A percentile compares a stretch with the other conserved stretches of the same genome.
phyloP scores from a whole-genome alignment of 1,140 invertebrate species.

The Branchinecta lindahli region DNA sequence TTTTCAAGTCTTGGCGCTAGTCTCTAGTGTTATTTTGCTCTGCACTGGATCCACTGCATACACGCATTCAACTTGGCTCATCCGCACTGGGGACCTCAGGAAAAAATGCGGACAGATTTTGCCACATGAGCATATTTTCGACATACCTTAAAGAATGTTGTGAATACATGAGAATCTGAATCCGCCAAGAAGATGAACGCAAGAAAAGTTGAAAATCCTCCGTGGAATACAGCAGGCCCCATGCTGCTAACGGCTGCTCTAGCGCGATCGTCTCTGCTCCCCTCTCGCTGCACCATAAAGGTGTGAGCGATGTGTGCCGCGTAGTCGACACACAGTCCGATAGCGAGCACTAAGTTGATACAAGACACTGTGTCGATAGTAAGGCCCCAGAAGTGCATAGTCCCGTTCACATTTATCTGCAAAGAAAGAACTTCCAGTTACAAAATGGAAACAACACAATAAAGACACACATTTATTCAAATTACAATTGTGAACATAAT shows the following conservation, averaged over 20 bases:
- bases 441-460: conserved; percentile 5
- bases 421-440: conserved; percentile 15
- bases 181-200: conserved; percentile 52
- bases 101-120: too few species aligned
- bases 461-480: conserved; percentile 13
- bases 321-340: conserved; percentile 75
- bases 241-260: conserved; percentile 53
- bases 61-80: too few species aligned
- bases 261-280: conserved; percentile 40
- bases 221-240: conserved; percentile 60
- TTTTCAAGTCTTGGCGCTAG: too few species aligned
- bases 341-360: conserved; percentile 63
- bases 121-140: too few species aligned
- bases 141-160: conserved; percentile 54
- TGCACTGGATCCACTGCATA: too few species aligned
- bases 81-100: too few species aligned
- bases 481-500: conserved; percentile 12
- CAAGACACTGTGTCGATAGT: conserved; percentile 72
- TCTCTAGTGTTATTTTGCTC: too few species aligned
- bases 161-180: conserved; percentile 60
- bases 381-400: conserved; percentile 64
- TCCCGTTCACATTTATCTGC: conserved; percentile 53
- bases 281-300: conserved; percentile 45
- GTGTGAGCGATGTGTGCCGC: conserved; percentile 74
- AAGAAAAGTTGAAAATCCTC: conserved; percentile 60